Evolutionary conservation across 2,797 vertebrate genomes (phyloP).

Genomic region (Trachurus trachurus): DNA sequence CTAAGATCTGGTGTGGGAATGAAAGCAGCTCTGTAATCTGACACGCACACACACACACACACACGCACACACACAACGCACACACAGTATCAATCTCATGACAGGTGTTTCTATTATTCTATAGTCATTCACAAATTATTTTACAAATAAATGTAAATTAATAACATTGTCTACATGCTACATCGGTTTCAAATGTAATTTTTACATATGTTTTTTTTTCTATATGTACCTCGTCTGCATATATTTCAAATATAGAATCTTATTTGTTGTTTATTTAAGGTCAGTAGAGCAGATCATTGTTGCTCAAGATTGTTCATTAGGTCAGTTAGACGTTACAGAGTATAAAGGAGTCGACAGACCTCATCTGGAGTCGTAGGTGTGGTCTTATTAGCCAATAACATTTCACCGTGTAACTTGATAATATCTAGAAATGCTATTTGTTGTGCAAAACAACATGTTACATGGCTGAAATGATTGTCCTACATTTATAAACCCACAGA

Average conservation of each 20-base stretch:
- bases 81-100: too few relatives aligned
- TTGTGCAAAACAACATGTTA: background rate
- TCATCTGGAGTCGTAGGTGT: background rate
- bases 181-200: too few relatives aligned
- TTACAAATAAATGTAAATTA: too few relatives aligned
- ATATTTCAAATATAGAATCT: too few relatives aligned
- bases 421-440: background rate
- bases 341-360: too few relatives aligned
- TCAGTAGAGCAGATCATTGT: too few relatives aligned
- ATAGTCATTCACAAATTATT: too few relatives aligned
- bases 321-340: background rate
- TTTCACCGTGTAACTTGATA: background rate
- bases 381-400: background rate
- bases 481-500: background rate
- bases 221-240: too few relatives aligned
- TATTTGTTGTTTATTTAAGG: too few relatives aligned
- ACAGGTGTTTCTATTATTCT: too few relatives aligned
- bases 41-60: background rate
- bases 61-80: background rate
- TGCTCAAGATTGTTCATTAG: background rate
- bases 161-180: too few relatives aligned
- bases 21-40: slow-evolving; percentile 38
- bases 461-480: background rate
- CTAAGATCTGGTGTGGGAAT: slow-evolving; percentile 53
- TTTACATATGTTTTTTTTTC: too few relatives aligned